Conservation (phyloP, 2,113 vertebrate genomes). For the Anas platyrhynchos region DNA sequence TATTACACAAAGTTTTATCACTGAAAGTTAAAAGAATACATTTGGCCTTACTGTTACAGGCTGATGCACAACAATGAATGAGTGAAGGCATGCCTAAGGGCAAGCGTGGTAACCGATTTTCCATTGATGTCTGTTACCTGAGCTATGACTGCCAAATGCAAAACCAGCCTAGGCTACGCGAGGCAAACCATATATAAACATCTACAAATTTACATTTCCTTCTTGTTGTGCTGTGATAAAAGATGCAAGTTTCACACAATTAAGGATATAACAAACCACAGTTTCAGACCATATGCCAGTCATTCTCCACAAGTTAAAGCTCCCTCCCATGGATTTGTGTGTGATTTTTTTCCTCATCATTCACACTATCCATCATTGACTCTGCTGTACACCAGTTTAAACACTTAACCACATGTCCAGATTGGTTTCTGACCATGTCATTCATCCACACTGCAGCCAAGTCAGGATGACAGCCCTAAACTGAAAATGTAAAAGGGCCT, state of each 20-base stretch:
- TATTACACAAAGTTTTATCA: background rate
- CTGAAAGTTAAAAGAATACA: background rate
- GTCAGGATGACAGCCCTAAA: background rate
- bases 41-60: background rate
- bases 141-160: background rate
- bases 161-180: background rate
- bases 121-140: background rate
- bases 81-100: background rate
- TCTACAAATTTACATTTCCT: background rate
- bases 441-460: background rate
- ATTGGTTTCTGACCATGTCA: background rate
- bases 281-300: background rate
- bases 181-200: background rate
- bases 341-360: background rate
- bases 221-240: background rate
- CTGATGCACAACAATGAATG: background rate
- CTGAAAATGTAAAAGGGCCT: background rate
- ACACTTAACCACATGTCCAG: background rate
- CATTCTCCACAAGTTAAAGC: background rate
- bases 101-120: background rate
- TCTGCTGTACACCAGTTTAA: background rate
- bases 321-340: background rate
- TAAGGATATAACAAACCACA: background rate
- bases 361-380: accelerated
- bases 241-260: background rate